Evolutionary conservation across 2,888 invertebrate species (phyloP), one percentile per base, ranked within the genome.

Genomic region (Mythimna pallens): DNA sequence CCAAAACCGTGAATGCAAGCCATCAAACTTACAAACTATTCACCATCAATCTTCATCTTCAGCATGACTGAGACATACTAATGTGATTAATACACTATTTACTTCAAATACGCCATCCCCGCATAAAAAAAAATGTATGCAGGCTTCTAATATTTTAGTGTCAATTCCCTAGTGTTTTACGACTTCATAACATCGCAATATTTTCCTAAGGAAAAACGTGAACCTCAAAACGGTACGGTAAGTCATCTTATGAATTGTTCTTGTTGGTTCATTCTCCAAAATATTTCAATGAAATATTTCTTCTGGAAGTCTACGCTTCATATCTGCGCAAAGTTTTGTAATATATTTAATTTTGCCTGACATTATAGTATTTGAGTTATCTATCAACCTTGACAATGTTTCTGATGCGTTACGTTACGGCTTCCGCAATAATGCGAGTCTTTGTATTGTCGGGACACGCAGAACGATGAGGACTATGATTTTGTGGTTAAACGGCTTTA

Each of bases 131-230:
- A 25, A n/a, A 50, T 55, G 3, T 40, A 40, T 62, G 57, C 54
- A 34, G n/a, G 17, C 2, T 30, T 50, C 55, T 62, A 43, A 69
- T 62, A 69, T 63, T 70, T 69, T 43, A 43, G 8, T 52, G 70
- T 57, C 70, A 69, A 69, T 69, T 63, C 36, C 54, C 47, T 17
- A 54, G 78, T 76, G 67, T 71, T 65, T 71, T 58, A 78, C 55
- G 22, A 43, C 20, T 36, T 52, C 22, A 74, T 50, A 63, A 65
- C 34, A 36, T 55, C 12, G 65, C 52, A 62, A 69, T 70, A 70
- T 76, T 58, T 63, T 76, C 30, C 55, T 70, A 64, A 70, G 54
- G 47, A 47, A 63, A 77, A 54, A 25, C 58, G 58, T 77, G 70
- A 78, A 30, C 30, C 30, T 52, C 59, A 40, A n/a, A 47, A 54